Evolutionary conservation across 2,888 invertebrate species (phyloP), one percentile per base, ranked within the genome.

Genomic region (Liodrosophila aerea): DNA sequence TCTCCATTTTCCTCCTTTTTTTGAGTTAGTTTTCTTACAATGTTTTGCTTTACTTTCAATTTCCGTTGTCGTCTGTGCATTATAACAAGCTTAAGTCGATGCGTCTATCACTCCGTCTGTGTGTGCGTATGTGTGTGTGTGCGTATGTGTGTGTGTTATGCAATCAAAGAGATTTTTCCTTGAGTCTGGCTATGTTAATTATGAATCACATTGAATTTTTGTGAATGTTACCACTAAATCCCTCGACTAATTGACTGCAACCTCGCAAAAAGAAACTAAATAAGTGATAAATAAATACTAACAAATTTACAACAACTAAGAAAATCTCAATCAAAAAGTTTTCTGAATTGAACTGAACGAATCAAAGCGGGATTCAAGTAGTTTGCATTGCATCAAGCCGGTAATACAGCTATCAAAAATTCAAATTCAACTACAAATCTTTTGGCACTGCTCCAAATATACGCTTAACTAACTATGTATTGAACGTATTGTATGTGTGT

Each of bases 401-500:
- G 22, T 29, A 43, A 54, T 30, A 50, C 46, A 47, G 47, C 64
- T 49, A 33, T 50, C 27, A 43, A 52, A 33, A 27, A 34, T 11
- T 22, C 13, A n/a, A 59, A 16, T 5, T 29, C 52, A 41, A 47
- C 18, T 29, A 50, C 12, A 43, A 67, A 72, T 73, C 58, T 39
- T 58, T 47, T 44, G 47, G 44, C 41, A 43, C 43, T 51, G 37
- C 30, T 37, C 45, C 66, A 52, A 58, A 47, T 60, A 43, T 31
- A 65, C n/a, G 5, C 22, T 22, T 22, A 7, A 40, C n/a, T n/a
- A n/a, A n/a, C n/a, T n/a, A n/a, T n/a, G n/a, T 8, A 9, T 8
- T 54, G 1, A 39, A 16, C 15, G 11, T 47, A 2, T 11, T 18
- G 9, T 27, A 4, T 29, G 8, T 41, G 29, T 13, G 7, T 12